Percentiles rank a stretch among this genome's conserved stretches.
Conservation (phyloP, 2,797 vertebrate genomes). For the Gobio occitaniae region DNA sequence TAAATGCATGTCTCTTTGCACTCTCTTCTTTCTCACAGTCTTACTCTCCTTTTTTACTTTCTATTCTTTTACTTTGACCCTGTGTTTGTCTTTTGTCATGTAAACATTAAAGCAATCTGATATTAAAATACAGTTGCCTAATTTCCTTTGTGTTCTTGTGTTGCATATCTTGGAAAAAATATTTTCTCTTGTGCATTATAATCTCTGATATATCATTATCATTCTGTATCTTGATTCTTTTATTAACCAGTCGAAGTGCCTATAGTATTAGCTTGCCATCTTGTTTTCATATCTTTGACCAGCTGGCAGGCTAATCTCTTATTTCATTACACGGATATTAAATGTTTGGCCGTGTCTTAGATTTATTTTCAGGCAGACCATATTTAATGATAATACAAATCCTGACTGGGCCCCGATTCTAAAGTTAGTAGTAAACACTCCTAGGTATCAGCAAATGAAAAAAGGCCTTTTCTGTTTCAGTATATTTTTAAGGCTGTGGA, state of each 20-base stretch:
- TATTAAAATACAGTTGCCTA: neutral
- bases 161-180: neutral
- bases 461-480: neutral
- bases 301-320: constrained; percentile 27
- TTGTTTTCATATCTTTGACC: constrained; percentile 10
- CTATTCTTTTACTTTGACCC: neutral
- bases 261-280: neutral
- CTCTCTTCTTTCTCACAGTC: neutral
- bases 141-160: neutral
- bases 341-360: neutral
- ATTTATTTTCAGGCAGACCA: neutral
- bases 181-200: neutral
- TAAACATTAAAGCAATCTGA: neutral
- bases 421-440: neutral
- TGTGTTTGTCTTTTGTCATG: neutral
- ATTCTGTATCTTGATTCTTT: neutral
- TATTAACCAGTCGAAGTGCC: neutral
- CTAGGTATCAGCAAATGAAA: neutral
- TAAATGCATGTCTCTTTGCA: neutral
- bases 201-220: neutral
- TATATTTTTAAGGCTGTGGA: neutral
- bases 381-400: neutral
- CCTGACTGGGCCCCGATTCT: neutral
- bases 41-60: neutral
- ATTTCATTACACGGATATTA: constrained; percentile 28